These are phyloP conservation scores for Tringa solitaria DNA, from an alignment of 2,113 vertebrate genomes.

Conservation along the genomic window DNA sequence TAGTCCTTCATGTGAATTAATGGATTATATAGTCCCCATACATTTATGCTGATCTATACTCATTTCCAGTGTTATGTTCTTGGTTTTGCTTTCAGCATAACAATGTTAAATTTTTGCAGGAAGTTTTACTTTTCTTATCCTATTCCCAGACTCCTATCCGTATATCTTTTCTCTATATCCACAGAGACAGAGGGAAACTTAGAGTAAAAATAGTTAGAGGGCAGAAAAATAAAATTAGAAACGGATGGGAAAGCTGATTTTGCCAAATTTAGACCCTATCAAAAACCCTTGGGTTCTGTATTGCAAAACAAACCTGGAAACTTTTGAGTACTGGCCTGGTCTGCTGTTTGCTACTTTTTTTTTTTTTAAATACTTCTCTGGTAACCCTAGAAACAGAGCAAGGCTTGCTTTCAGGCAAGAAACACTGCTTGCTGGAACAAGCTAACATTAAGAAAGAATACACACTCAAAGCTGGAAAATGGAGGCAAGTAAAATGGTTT, in stretches of 20 bases:
- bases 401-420: neutral
- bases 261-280: conserved; percentile 32
- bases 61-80: neutral
- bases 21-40: neutral
- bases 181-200: neutral
- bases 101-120: neutral
- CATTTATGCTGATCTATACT: neutral
- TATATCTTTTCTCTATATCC: neutral
- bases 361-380: neutral
- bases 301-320: conserved; percentile 35
- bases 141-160: conserved; percentile 13
- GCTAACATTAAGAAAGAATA: neutral
- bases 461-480: neutral
- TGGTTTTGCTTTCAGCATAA: neutral
- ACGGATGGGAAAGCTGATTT: conserved; percentile 41
- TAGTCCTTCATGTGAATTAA: neutral
- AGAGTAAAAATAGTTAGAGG: conserved; percentile 47
- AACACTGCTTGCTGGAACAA: neutral
- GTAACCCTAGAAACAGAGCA: conserved; percentile 16
- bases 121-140: conserved; percentile 1
- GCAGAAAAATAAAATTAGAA: conserved; percentile 24
- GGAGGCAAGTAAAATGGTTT: neutral
- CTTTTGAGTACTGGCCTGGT: neutral
- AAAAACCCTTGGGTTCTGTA: conserved; percentile 10
- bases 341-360: neutral